Conservation (phyloP, 2,888 invertebrate genomes). For the Diabrotica balteata region DNA sequence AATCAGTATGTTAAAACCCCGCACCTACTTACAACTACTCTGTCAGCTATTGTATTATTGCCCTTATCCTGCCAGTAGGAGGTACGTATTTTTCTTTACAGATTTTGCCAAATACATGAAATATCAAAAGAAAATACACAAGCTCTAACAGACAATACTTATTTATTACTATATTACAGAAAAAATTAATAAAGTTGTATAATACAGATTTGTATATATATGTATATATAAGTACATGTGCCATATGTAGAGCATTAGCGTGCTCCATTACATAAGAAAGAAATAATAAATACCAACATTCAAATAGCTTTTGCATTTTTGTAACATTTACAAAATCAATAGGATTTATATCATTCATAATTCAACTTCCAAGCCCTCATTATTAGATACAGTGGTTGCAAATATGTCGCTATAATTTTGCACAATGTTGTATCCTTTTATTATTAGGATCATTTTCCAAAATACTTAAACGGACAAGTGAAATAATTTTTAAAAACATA, state of each 20-base stretch:
- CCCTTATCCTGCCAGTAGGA: too few relatives aligned
- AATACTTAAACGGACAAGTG: too few relatives aligned
- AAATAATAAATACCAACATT: constrained; percentile 48
- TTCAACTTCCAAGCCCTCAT: constrained; percentile 37
- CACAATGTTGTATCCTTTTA: too few relatives aligned
- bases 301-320: constrained; percentile 42
- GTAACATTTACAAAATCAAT: constrained; percentile 44
- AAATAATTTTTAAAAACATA: too few relatives aligned
- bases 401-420: too few relatives aligned
- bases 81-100: too few relatives aligned
- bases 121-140: constrained; percentile 2
- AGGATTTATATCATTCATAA: constrained; percentile 17
- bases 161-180: constrained; percentile 58
- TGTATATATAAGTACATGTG: constrained; percentile 55
- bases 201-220: constrained; percentile 54
- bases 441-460: too few relatives aligned
- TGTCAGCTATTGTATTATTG: too few relatives aligned
- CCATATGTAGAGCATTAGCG: constrained; percentile 50
- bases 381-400: background rate
- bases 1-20: too few relatives aligned
- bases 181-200: constrained; percentile 49
- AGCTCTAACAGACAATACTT: constrained; percentile 56
- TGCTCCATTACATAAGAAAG: constrained; percentile 44
- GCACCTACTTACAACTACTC: too few relatives aligned
- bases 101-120: too few relatives aligned